Base-by-base conservation (phyloP, 2,797 vertebrate genomes). In the Serranus cabrilla region DNA sequence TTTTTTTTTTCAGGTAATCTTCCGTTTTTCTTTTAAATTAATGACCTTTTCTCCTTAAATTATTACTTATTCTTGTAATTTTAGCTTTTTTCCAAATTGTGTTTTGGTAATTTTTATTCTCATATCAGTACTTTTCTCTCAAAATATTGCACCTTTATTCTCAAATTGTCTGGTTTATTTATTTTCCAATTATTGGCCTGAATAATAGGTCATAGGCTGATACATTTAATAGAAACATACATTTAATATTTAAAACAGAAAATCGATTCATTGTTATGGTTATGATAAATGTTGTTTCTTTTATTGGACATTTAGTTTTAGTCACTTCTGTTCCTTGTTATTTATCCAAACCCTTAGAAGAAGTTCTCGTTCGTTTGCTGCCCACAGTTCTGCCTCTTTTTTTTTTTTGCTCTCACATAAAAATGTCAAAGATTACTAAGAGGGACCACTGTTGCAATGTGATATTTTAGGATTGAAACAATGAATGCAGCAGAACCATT, bases 361-460 rank as follows among this genome's bases (percentile, higher is more conserved):
- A 43, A 2, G 2, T 5, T 14, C 12, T 60, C 43, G n/a, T 17
- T 34, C 47, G 18, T 25, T 51, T 69, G 17, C 39, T 64, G 27
- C 17, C 39, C 42, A 73, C n/a, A 18, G 7, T 23, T 56, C 42
- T 71, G 78, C 78, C 50, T 69, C 6, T 45, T 66, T 54, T 66
- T 9, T 34, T 50, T 23, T 8, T 12, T 45, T 21, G 2, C 17
- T 68, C 18, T 65, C 20, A 74, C 5, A 9, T 21, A 47, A 69
- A 63, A 42, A 5, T 50, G 31, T 34, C 42, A 61, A 71, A 34
- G 20, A 31, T 34, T 20, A 37, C n/a, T 11, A 16, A 31, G 1
- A 31, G 7, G 8, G 11, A 40, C 5, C 2, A 37, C 47, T 57
- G 16, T 43, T 52, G 39, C 34, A 80, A 45, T 57, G 46, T 46